A percentile compares a stretch with the other conserved stretches of the same genome.
Conservation (phyloP, 2,113 vertebrate genomes). For the Pelecanoides urinatrix region DNA sequence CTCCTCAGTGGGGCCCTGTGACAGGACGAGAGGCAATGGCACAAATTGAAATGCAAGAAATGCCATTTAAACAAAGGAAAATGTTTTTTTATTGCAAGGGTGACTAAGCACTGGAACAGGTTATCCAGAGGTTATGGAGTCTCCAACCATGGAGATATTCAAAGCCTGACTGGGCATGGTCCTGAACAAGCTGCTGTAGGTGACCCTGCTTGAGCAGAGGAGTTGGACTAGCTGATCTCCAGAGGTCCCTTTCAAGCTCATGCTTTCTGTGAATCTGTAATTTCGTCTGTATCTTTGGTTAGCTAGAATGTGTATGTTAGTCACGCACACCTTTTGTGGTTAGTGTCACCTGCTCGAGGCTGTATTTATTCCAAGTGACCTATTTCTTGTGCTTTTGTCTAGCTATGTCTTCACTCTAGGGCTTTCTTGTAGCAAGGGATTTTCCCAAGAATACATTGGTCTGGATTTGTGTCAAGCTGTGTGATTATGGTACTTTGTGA, state of each 20-base stretch:
- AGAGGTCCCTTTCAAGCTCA: neutral
- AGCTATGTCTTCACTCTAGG: neutral
- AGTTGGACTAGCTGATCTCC: neutral
- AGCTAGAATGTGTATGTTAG: neutral
- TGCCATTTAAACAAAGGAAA: neutral
- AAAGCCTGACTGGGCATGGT: neutral
- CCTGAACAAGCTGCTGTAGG: neutral
- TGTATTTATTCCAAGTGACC: neutral
- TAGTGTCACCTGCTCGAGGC: slow-evolving; percentile 18
- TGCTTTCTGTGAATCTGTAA: neutral
- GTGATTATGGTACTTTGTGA: neutral
- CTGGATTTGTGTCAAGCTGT: neutral
- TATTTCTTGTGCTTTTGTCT: slow-evolving; percentile 17
- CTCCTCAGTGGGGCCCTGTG: neutral
- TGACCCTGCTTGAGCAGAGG: neutral
- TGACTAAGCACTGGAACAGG: neutral
- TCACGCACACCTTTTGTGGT: neutral
- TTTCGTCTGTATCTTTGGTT: neutral
- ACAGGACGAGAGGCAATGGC: neutral
- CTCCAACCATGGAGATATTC: accelerated
- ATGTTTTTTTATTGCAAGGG: neutral
- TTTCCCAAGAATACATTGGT: neutral
- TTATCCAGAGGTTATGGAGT: neutral
- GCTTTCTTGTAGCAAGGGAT: neutral
- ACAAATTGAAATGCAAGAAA: neutral